Percentiles rank a stretch among this genome's conserved stretches.
phyloP scores from a whole-genome alignment of 2,888 invertebrate species.

The Drosophila nr. perissopoda region DNA sequence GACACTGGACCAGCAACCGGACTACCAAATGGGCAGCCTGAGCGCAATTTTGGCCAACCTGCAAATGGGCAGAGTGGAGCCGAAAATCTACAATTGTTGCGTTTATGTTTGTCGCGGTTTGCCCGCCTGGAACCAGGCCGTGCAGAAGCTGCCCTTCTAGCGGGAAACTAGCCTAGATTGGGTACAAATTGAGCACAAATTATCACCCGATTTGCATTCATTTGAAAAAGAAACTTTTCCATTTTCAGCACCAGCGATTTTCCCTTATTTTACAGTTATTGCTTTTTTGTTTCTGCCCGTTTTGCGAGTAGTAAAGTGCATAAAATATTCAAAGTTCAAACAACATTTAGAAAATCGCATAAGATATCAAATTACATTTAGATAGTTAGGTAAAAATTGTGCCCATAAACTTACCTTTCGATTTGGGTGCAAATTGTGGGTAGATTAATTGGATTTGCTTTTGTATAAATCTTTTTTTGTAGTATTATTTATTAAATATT shows the following conservation, averaged over 20 bases:
- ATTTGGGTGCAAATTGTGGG: constrained; percentile 43
- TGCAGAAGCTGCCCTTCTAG: constrained; percentile 64
- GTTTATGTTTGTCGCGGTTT: constrained; percentile 80
- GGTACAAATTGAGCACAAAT: background rate
- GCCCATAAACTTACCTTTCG: constrained; percentile 40
- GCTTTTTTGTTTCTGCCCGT: background rate
- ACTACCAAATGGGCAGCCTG: constrained; percentile 77
- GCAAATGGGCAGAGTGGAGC: constrained; percentile 72
- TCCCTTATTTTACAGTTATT: background rate
- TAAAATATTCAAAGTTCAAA: constrained; percentile 23
- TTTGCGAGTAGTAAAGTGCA: constrained; percentile 38
- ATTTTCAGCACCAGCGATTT: background rate
- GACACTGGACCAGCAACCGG: constrained; percentile 33
- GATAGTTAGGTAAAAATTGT: constrained; percentile 20
- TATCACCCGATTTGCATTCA: background rate
- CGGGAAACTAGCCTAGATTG: background rate
- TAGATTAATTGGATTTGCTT: constrained; percentile 27
- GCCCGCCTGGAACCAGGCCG: constrained; percentile 80
- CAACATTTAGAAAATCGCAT: constrained; percentile 43
- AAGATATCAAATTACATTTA: constrained; percentile 24
- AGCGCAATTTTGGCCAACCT: constrained; percentile 69
- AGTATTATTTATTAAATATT: constrained; percentile 11
- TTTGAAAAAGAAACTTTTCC: background rate
- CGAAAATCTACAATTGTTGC: constrained; percentile 74
- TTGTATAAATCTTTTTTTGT: background rate